Conservation (phyloP, 2,113 vertebrate genomes). For the Nothoprocta pentlandii region DNA sequence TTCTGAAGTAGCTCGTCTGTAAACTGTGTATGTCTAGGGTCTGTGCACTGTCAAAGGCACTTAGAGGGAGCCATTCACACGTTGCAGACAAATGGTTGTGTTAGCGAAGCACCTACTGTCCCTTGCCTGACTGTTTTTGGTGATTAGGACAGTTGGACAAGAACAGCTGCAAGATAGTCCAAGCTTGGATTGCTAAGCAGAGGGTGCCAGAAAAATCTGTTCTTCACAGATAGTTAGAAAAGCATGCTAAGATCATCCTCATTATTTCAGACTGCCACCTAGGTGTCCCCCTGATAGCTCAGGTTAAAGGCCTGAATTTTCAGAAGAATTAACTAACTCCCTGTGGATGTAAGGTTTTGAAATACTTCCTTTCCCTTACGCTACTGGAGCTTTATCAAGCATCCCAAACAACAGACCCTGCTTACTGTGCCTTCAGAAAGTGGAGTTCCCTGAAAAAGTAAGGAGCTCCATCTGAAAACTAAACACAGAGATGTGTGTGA, state of each 20-base stretch:
- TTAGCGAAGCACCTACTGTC: background rate
- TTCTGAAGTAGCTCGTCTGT: background rate
- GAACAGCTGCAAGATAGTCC: background rate
- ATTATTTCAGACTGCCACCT: constrained; percentile 77
- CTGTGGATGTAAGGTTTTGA: background rate
- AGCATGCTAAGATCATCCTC: constrained; percentile 22
- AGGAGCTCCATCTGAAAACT: background rate
- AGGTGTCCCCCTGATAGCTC: background rate
- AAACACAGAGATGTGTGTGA: constrained; percentile 12
- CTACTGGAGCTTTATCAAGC: background rate
- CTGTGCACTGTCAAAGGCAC: background rate
- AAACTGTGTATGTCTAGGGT: background rate
- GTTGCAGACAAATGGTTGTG: background rate
- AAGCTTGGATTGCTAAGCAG: constrained; percentile 44
- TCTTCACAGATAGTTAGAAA: constrained; percentile 80
- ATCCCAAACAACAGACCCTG: background rate
- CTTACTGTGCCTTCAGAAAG: background rate
- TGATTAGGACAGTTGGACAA: background rate
- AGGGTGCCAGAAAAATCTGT: constrained; percentile 77
- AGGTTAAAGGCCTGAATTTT: background rate
- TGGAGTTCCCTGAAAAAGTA: constrained; percentile 14
- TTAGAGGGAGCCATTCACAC: background rate
- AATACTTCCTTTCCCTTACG: background rate
- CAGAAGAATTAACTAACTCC: background rate
- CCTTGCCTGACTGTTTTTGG: background rate